Evolutionary conservation across 2,797 vertebrate genomes (phyloP).

Genomic region (Molossus molossus): DNA sequence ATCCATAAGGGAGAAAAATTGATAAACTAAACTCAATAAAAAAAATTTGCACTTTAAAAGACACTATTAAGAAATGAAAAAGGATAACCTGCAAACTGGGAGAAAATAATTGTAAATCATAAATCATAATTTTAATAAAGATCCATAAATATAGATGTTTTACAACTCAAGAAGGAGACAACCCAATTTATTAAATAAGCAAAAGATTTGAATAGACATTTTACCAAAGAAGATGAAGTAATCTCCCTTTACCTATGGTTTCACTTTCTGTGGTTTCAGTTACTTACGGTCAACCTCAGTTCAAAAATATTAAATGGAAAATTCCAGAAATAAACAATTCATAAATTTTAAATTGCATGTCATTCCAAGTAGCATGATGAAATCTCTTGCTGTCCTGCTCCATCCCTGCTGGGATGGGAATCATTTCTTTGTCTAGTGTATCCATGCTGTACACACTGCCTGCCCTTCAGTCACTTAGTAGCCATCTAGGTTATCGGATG

Average conservation of each 20-base stretch:
- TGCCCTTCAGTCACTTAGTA: background rate
- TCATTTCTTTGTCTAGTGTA: background rate
- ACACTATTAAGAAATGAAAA: background rate
- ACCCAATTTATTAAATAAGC: background rate
- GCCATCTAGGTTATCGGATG: background rate
- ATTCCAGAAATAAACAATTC: background rate
- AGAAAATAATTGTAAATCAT: slow-evolving; percentile 36
- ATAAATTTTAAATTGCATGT: background rate
- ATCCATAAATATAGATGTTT: background rate
- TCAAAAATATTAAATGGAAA: background rate
- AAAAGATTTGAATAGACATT: background rate
- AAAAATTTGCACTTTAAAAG: slow-evolving; percentile 8
- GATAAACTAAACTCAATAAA: background rate
- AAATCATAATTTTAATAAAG: slow-evolving; percentile 53
- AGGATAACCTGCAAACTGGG: background rate
- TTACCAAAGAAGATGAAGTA: background rate
- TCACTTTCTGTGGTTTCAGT: background rate
- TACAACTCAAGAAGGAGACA: background rate
- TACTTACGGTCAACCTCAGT: background rate
- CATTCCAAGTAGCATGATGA: background rate
- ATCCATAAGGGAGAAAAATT: background rate
- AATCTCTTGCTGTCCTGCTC: background rate
- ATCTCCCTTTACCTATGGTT: background rate
- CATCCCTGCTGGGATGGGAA: background rate
- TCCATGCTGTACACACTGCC: background rate